A percentile compares a stretch with the other conserved stretches of the same genome.
These are phyloP conservation scores for Proterorhinus semilunaris DNA, from an alignment of 2,113 vertebrate genomes.

Conservation along the genomic window DNA sequence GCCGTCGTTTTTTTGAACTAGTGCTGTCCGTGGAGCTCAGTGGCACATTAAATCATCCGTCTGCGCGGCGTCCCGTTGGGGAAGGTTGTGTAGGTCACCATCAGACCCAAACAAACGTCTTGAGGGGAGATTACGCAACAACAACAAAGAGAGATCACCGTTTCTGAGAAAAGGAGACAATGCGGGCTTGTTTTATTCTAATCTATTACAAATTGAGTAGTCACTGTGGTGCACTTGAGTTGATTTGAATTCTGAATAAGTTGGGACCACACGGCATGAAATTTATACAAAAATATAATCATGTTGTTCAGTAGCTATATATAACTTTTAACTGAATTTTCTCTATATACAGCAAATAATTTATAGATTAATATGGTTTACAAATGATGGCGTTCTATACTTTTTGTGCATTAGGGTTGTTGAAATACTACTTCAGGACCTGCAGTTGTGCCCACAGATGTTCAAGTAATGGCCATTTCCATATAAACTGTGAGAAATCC, in stretches of 20 bases:
- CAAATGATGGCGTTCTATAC: too few relatives aligned
- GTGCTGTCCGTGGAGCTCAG: conserved; percentile 28
- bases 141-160: conserved; percentile 24
- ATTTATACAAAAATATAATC: too few relatives aligned
- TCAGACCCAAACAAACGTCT: conserved; percentile 28
- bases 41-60: conserved; percentile 27
- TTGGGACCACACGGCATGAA: too few relatives aligned
- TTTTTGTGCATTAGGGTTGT: too few relatives aligned
- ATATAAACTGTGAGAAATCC: conserved; percentile 42
- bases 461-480: conserved; percentile 41
- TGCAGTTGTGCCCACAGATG: conserved; percentile 39
- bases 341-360: too few relatives aligned
- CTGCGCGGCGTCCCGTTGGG: conserved; percentile 20
- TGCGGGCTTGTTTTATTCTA: conserved; percentile 8
- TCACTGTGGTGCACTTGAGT: neutral
- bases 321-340: too few relatives aligned
- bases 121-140: conserved; percentile 30
- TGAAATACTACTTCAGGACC: neutral
- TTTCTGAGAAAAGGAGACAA: conserved; percentile 30
- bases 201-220: neutral
- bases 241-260: too few relatives aligned
- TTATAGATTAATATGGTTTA: too few relatives aligned
- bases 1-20: neutral
- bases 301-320: too few relatives aligned
- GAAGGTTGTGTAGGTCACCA: conserved; percentile 45